Base-by-base conservation (phyloP, 2,113 vertebrate species). In the Gila orcuttii region DNA sequence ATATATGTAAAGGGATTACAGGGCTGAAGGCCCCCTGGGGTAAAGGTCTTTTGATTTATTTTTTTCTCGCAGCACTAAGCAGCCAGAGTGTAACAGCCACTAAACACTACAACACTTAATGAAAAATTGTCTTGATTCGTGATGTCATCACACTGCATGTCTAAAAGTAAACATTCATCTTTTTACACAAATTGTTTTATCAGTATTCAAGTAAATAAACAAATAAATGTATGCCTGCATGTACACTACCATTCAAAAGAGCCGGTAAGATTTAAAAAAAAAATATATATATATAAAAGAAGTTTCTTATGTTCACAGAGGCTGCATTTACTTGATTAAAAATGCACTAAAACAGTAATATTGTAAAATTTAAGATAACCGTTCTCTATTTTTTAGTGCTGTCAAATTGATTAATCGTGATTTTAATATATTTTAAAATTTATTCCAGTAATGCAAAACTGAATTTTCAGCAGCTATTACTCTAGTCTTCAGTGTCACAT, bases 21-120 rank as follows among this genome's bases (percentile, higher is more conserved):
- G 74, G 45, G 45, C n/a, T 76, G 28, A 76, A 76, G 25, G 47
- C 74, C 47, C 74, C 74, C 42, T 55, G 74, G 74, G 74, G 25
- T 31, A 31, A 28, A 76, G 74, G 47, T 50, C 74, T 76, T 52
- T 76, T 76, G 74, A 76, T 76, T 52, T 76, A 3, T 52, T 76
- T 76, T 76, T 31, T 76, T 76, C 74, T 52, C 74, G 11, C 45
- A 76, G 45, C 25, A 17, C 13, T 76, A 76, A 76, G 31, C 31
- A 52, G 23, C 45, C 4, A 50, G 45, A 75, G n/a, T 28, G 28
- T 28, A 28, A 28, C 28, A 28, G 28, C 28, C 28, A 28, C 28
- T 28, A 28, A 45, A 76, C 73, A 75, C 39, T 11, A 74, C 21
- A 71, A 36, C 33, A 71, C 8, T 71, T 71, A 11, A 39, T 23